Conservation (phyloP, 2,113 vertebrate species). For the Mus musculus region GRCm39 chr4:62743501-62744000, state of each 20-base stretch:
- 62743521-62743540: conserved; percentile 86
- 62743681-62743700: background rate
- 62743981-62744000: background rate
- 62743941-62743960: background rate
- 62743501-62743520: conserved; percentile 85
- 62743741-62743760: background rate
- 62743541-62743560: conserved; percentile 85
- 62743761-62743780: background rate
- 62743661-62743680: accelerated
- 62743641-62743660: accelerated
- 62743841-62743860: background rate
- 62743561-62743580: conserved; percentile 52
- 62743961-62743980: accelerated
- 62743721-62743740: background rate
- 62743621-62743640: background rate
- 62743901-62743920: background rate
- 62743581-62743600: background rate
- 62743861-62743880: background rate
- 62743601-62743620: background rate
- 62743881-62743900: background rate
- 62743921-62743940: background rate
- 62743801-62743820: background rate
- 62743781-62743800: background rate
- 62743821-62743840: background rate
- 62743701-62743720: background rate